Conservation (phyloP, 2,888 invertebrate species). For the Spilosoma lubricipeda region DNA sequence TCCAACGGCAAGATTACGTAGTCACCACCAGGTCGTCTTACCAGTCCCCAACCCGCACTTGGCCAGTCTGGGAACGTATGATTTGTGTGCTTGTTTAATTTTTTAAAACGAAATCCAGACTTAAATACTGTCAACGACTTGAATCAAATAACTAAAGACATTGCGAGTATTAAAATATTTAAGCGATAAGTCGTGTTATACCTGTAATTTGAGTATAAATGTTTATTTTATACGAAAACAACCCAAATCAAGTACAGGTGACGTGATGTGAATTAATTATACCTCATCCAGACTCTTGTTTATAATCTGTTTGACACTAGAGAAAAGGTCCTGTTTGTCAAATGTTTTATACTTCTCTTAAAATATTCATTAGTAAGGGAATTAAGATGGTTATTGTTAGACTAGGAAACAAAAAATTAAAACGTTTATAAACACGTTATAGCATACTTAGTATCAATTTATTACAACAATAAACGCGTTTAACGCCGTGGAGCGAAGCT, state of each 20-base stretch:
- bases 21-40: too few species aligned
- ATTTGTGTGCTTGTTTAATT: too few species aligned
- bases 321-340: neutral
- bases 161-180: neutral
- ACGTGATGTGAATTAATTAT: slow-evolving; percentile 11
- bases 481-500: too few species aligned
- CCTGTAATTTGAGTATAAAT: slow-evolving; percentile 4
- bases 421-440: neutral
- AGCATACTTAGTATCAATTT: too few species aligned
- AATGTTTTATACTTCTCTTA: neutral
- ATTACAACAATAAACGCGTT: too few species aligned
- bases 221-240: slow-evolving; percentile 8
- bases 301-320: neutral
- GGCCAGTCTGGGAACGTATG: too few species aligned
- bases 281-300: neutral
- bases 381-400: neutral
- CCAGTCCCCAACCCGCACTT: too few species aligned
- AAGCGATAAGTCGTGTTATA: neutral
- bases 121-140: neutral
- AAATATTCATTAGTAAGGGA: neutral
- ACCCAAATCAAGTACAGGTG: slow-evolving; percentile 14
- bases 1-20: too few species aligned
- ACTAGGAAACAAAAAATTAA: too few species aligned
- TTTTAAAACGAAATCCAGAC: neutral
- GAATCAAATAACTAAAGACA: neutral